Conservation (phyloP, 2,797 vertebrate genomes). For the Apodemus agrarius region DNA sequence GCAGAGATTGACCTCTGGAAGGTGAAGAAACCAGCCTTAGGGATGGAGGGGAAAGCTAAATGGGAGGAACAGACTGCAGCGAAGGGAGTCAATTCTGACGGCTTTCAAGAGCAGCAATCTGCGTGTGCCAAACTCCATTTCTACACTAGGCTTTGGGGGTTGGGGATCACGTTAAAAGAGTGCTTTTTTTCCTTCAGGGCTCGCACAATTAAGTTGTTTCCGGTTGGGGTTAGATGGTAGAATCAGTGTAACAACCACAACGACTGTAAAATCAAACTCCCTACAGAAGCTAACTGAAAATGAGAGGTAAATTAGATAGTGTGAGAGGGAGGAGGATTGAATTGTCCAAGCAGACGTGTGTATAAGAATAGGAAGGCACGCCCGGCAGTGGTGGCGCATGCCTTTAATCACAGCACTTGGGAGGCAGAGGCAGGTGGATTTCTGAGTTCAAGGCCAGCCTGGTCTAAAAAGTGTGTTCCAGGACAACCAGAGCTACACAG, state of each 20-base stretch:
- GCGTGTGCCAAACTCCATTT: background rate
- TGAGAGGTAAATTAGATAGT: background rate
- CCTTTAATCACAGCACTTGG: too few species aligned
- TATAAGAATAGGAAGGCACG: background rate
- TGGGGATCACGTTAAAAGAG: background rate
- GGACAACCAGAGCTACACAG: too few species aligned
- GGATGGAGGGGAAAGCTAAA: constrained; percentile 8
- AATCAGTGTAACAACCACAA: constrained; percentile 44
- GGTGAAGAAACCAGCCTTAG: background rate
- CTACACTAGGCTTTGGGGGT: background rate
- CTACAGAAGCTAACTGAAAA: constrained; percentile 41
- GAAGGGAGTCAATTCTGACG: background rate
- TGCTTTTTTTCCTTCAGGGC: background rate
- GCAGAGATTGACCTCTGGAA: constrained; percentile 1
- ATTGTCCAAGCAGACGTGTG: background rate
- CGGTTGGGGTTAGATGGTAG: background rate
- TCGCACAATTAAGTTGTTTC: constrained; percentile 11
- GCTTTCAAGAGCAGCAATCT: background rate
- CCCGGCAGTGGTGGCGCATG: too few species aligned
- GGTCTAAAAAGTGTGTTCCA: too few species aligned
- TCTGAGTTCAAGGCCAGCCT: too few species aligned
- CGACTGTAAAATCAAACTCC: background rate
- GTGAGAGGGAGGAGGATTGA: background rate
- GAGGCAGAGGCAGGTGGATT: too few species aligned
- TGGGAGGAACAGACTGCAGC: background rate